phyloP scores from a whole-genome alignment of 2,113 vertebrate species.

The Henicopernis longicauda region DNA sequence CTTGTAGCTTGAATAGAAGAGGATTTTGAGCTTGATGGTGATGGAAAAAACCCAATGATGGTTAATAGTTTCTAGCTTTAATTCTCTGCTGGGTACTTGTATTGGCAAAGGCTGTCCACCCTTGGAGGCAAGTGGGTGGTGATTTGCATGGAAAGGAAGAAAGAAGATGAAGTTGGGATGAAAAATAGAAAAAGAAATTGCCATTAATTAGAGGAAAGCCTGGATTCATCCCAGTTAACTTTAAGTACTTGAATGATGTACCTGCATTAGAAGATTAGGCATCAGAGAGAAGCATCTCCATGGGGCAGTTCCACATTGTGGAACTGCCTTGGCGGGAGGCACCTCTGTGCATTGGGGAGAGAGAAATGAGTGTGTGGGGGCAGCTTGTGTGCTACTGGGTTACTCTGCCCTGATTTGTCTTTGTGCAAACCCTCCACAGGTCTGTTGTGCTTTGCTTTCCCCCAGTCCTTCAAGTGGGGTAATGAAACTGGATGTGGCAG shows the following conservation, averaged over 20 bases:
- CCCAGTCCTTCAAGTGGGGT: not conserved
- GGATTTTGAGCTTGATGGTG: not conserved
- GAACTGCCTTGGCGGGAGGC: not conserved
- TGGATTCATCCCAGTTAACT: not conserved
- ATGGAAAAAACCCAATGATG: not conserved
- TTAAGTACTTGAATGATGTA: not conserved
- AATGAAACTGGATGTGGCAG: not conserved
- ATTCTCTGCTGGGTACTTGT: conserved; percentile 32
- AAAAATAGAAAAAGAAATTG: conserved; percentile 4
- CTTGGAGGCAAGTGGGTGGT: conserved; percentile 53
- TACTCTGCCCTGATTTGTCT: not conserved
- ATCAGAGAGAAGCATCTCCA: not conserved
- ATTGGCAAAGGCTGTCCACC: conserved; percentile 59
- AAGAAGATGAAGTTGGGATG: not conserved
- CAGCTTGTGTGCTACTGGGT: not conserved
- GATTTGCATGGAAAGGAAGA: conserved; percentile 35
- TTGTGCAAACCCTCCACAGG: not conserved
- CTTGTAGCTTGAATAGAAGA: conserved; percentile 26
- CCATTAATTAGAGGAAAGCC: not conserved
- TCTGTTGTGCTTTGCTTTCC: not conserved
- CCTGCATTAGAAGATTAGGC: not conserved
- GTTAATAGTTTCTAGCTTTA: conserved; percentile 6
- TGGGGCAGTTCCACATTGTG: not conserved
- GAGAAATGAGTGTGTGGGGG: not conserved
- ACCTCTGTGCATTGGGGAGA: not conserved